Evolutionary conservation across 2,797 vertebrate species (phyloP).

Genomic region (Channallabes apus): DNA sequence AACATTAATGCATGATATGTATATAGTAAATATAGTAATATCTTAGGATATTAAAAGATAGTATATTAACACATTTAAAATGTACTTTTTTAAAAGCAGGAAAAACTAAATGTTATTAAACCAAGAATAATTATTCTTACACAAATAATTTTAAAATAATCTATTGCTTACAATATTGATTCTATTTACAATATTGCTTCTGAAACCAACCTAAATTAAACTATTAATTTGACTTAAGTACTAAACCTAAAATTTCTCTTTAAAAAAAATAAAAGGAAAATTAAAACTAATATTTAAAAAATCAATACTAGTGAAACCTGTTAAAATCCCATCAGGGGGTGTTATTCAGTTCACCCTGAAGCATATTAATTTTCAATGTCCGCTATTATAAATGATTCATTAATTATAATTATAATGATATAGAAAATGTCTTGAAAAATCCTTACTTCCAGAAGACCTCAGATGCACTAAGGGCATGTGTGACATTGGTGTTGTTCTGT

Average conservation of each 20-base stretch:
- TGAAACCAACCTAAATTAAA: background rate
- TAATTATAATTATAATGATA: background rate
- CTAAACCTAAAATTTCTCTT: background rate
- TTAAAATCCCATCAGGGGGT: no score
- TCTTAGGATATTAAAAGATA: background rate
- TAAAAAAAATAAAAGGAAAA: background rate
- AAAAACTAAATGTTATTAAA: background rate
- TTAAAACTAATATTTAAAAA: background rate
- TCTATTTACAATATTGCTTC: background rate
- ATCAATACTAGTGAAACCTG: background rate
- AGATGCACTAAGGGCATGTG: constrained; percentile 67
- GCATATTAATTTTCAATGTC: background rate
- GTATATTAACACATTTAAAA: background rate
- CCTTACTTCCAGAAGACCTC: constrained; percentile 87
- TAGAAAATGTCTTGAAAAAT: background rate
- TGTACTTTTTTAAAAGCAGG: background rate
- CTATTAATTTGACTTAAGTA: background rate
- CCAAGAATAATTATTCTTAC: background rate
- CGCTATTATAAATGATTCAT: background rate
- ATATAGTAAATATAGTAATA: background rate
- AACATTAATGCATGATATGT: background rate
- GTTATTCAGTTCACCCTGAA: background rate
- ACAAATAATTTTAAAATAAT: background rate
- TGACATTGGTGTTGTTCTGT: constrained; percentile 57
- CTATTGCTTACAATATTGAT: background rate